phyloP scores from a whole-genome alignment of 2,113 vertebrate species.

The Rhegmatorhina hoffmannsi region DNA sequence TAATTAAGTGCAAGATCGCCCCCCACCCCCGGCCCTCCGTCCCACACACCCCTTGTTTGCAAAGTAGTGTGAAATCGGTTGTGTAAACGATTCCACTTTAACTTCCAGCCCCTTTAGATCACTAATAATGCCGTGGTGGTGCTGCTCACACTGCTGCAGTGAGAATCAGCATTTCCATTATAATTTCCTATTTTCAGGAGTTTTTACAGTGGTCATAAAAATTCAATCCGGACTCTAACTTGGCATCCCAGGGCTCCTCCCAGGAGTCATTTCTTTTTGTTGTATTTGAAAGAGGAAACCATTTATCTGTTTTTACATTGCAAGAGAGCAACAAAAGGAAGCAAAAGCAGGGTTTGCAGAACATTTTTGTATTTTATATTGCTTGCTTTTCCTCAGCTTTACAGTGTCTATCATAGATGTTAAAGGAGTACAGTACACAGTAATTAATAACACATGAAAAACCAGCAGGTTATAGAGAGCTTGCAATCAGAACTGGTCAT shows the following conservation, averaged over 20 bases:
- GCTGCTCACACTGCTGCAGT: neutral
- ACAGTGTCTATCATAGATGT: neutral
- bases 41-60: neutral
- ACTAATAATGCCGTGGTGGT: neutral
- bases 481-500: neutral
- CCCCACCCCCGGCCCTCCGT: neutral
- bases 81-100: conserved; percentile 46
- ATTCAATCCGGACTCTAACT: conserved; percentile 56
- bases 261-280: conserved; percentile 62
- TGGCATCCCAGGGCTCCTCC: conserved; percentile 61
- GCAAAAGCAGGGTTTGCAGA: conserved; percentile 1
- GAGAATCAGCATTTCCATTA: conserved; percentile 66
- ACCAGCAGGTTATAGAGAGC: neutral
- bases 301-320: conserved; percentile 69
- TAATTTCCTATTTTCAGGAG: conserved; percentile 71
- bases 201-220: conserved; percentile 68
- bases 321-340: conserved; percentile 56
- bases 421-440: conserved; percentile 2
- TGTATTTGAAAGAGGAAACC: conserved; percentile 69
- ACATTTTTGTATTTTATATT: conserved; percentile 9
- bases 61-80: neutral
- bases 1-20: neutral
- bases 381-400: conserved; percentile 22
- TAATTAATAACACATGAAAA: conserved; percentile 56
- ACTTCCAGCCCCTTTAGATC: conserved; percentile 23